A percentile compares a stretch with the other conserved stretches of the same genome.
Conservation (phyloP, 2,888 invertebrate genomes). For the Spialia ferax region DNA sequence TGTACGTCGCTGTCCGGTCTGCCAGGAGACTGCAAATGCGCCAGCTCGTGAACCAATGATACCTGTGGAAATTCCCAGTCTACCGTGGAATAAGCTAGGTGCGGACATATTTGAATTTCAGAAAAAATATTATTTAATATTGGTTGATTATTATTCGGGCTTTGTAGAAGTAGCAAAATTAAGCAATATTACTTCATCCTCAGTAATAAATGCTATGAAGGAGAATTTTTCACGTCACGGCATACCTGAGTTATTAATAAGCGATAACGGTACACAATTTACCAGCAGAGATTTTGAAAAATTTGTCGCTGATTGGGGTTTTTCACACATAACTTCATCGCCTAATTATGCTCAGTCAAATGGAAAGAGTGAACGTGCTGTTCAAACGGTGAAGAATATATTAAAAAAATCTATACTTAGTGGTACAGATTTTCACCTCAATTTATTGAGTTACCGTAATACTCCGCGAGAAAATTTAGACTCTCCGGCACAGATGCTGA, state of each 20-base stretch:
- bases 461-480: conserved; percentile 33
- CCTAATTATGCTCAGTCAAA: conserved; percentile 36
- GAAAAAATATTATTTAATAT: conserved; percentile 14
- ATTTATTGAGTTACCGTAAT: conserved; percentile 32
- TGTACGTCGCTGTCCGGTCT: conserved; percentile 45
- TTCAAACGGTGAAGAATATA: conserved; percentile 36
- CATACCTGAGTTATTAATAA: conserved; percentile 39
- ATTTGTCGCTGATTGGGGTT: too few species aligned
- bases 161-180: conserved; percentile 36
- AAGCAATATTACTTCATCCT: too few species aligned
- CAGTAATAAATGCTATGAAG: too few species aligned
- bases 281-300: conserved; percentile 36
- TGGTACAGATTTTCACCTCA: conserved; percentile 24
- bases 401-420: conserved; percentile 32
- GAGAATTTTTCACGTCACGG: conserved; percentile 43
- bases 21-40: conserved; percentile 31
- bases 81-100: conserved; percentile 23
- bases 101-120: conserved; percentile 21
- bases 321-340: conserved; percentile 38
- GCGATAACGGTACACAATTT: conserved; percentile 39
- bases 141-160: conserved; percentile 37
- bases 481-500: conserved; percentile 37
- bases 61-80: too few species aligned
- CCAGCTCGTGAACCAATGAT: too few species aligned
- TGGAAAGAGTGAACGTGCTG: conserved; percentile 24